Evolutionary conservation across 2,113 vertebrate genomes (phyloP), one percentile per base, ranked within the genome.

Genomic region (Tursiops truncatus): DNA sequence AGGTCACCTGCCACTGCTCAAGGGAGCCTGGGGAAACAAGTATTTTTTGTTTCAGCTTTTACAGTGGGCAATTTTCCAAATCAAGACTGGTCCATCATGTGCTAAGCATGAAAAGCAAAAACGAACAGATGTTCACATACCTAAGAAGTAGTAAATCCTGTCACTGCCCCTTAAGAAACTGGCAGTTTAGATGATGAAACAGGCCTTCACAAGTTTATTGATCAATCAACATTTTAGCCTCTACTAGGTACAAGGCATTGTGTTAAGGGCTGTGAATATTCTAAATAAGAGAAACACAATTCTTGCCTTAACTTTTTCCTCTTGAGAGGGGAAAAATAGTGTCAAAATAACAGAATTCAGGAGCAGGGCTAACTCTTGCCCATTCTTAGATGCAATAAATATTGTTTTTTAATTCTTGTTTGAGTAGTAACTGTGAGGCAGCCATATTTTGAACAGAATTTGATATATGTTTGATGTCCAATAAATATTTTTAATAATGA

Each of bases 401-500:
- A 47, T 26, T 84, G 15, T 25, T 91, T 92, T 79, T 79, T 28
- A 8, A 91, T 58, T 91, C 38, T 58, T 92, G 23, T 76, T 90
- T 80, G 25, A 97, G 53, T 76, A 90, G 41, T 93, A 92, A 83
- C 71, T 95, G 23, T 91, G 70, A 97, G 21, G 38, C 79, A 96
- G 71, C 67, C 81, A 82, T 92, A 91, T 79, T 96, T 94, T 96
- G 88, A 95, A 96, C 70, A 96, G 13, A 96, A 93, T 91, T 94
- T 77, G 50, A 93, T 96, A 92, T 80, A 96, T 82, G 95, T 47
- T 85, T 96, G 77, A 94, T 95, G 82, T 89, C 87, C 88, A 97
- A 96, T 96, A 98, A 97, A 97, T 97, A 97, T 97, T 97, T 96
- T 97, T 98, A 98, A 98, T 97, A 97, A 97, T 92, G 81, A 93